A percentile compares a stretch with the other conserved stretches of the same genome.
These are phyloP conservation scores for Paragorgia papillata DNA, from an alignment of 92 coral and sea anemone genomes.

Conservation along the genomic window DNA sequence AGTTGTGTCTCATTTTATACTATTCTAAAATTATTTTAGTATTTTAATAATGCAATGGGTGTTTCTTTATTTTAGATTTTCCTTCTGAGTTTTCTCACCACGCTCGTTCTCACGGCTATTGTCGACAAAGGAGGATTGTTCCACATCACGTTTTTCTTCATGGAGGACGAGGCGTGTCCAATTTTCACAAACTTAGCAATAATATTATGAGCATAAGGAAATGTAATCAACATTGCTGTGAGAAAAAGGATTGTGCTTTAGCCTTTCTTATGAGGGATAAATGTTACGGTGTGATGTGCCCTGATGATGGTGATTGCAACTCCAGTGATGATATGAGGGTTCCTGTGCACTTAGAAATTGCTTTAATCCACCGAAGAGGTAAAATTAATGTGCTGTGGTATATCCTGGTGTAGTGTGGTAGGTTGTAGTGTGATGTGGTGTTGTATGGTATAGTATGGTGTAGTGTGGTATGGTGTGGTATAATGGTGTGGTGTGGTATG, in stretches of 20 bases:
- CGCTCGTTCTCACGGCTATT: constrained; percentile 16
- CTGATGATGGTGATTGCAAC: constrained; percentile 41
- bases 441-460: too few species aligned
- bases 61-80: background rate
- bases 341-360: constrained; percentile 38
- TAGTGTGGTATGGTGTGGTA: too few species aligned
- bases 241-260: constrained; percentile 17
- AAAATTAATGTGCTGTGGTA: too few species aligned
- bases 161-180: constrained; percentile 33
- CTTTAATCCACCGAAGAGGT: constrained; percentile 33
- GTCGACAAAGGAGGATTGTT: constrained; percentile 21
- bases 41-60: too few species aligned
- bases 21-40: too few species aligned
- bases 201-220: constrained; percentile 4
- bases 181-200: constrained; percentile 12
- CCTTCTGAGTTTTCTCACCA: constrained; percentile 24
- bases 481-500: too few species aligned
- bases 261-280: constrained; percentile 36
- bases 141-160: constrained; percentile 35
- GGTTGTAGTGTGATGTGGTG: too few species aligned
- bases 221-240: constrained; percentile 35
- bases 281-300: constrained; percentile 42
- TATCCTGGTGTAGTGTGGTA: too few species aligned
- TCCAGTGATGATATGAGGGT: constrained; percentile 7
- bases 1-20: too few species aligned